Evolutionary conservation across 2,797 vertebrate genomes (phyloP).

Genomic region (Gephyroberyx darwinii): DNA sequence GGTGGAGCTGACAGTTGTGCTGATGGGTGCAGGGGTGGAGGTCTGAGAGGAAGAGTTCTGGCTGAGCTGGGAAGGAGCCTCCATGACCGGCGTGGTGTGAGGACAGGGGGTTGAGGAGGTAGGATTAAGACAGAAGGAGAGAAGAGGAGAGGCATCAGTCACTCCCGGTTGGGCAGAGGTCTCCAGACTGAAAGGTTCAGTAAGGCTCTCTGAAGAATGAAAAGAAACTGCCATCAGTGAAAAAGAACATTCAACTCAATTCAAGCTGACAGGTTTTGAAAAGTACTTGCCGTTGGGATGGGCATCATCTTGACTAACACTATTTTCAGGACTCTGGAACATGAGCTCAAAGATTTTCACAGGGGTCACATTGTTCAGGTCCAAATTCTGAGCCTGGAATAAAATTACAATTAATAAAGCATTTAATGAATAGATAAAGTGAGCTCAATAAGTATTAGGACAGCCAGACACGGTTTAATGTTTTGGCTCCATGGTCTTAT

Average conservation of each 20-base stretch:
- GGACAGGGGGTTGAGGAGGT: constrained; percentile 84
- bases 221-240: constrained; percentile 6
- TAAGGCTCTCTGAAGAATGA: constrained; percentile 83
- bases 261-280: not conserved
- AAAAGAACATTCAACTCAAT: not conserved
- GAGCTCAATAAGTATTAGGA: not conserved
- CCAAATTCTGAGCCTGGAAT: constrained; percentile 88
- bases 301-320: constrained; percentile 88
- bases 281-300: constrained; percentile 83
- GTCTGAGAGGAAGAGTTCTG: constrained; percentile 70
- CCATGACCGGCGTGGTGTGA: constrained; percentile 81
- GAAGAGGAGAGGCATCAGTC: constrained; percentile 78
- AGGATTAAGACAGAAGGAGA: constrained; percentile 84
- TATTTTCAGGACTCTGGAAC: constrained; percentile 95
- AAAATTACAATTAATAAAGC: constrained; percentile 16
- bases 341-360: constrained; percentile 97
- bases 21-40: constrained; percentile 75
- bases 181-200: constrained; percentile 85
- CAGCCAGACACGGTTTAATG: not conserved
- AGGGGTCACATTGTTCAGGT: constrained; percentile 91
- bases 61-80: constrained; percentile 75
- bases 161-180: constrained; percentile 75
- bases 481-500: not conserved
- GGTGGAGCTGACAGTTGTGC: constrained; percentile 74
- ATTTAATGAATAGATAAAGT: not conserved